A percentile compares a stretch with the other conserved stretches of the same genome.
phyloP scores from a whole-genome alignment of 1,140 invertebrate genomes.

The Meloidogyne floridensis region DNA sequence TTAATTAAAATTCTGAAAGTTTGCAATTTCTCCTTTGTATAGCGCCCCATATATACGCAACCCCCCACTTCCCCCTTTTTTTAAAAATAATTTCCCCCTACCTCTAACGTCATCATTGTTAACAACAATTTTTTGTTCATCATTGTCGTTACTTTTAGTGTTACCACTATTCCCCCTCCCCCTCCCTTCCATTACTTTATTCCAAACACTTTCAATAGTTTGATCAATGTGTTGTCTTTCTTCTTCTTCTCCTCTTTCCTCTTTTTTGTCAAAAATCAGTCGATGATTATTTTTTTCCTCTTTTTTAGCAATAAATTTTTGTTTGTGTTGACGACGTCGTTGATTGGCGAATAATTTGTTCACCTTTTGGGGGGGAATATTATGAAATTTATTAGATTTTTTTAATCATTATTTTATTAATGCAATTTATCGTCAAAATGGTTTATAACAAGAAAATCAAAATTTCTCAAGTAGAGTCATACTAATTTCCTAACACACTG shows the following conservation, averaged over 20 bases:
- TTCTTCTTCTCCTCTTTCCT: slow-evolving; percentile 11
- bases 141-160: neutral
- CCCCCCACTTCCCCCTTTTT: neutral
- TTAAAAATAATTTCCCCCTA: neutral
- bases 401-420: neutral
- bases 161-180: neutral
- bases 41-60: too few relatives aligned
- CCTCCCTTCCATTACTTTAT: neutral
- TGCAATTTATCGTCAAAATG: too few relatives aligned
- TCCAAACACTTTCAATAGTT: slow-evolving; percentile 19
- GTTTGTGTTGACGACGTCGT: slow-evolving; percentile 32
- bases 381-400: neutral
- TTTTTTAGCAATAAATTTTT: slow-evolving; percentile 12
- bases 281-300: neutral
- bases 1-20: too few relatives aligned
- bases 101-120: neutral
- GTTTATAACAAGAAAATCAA: too few relatives aligned
- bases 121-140: neutral
- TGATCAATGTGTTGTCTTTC: slow-evolving; percentile 19
- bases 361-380: neutral
- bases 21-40: too few relatives aligned
- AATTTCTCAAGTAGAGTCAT: too few relatives aligned
- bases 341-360: slow-evolving; percentile 33
- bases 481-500: too few relatives aligned
- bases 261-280: neutral